Base-by-base conservation (phyloP, 2,797 vertebrate genomes). In the Dryobates pubescens region DNA sequence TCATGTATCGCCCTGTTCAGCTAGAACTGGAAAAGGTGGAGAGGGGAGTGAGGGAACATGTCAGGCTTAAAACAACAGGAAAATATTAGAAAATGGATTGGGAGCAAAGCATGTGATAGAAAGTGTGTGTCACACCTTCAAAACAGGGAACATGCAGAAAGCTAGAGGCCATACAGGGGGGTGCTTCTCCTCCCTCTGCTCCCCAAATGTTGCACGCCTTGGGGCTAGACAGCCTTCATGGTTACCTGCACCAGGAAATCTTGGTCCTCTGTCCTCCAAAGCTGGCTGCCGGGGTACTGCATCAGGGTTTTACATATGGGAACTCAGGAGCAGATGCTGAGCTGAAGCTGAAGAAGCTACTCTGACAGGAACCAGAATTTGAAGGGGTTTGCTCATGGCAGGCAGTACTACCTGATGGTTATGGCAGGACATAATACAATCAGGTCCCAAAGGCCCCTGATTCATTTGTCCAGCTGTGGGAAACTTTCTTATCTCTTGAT, bases 171-270 rank as follows among this genome's bases (percentile, higher is more conserved):
- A 0, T n/a, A 23, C 36, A 36, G 41, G 32, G 68, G 68, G 9
- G 15, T 59, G 9, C 59, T 41, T 65, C 59, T 27, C 11, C 17
- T 51, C 36, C 30, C 27, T 81, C 10, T 5, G 10, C 6, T 49
- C 36, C 13, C 18, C 8, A 38, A 10, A 7, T 2, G 5, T 17
- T 2, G 17, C 0, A 3, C 34, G 8, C 24, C 41, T 27, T 4
- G 11, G 22, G 10, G 5, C 24, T 86, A 30, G 8, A 17, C 13
- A 29, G 26, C 30, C 34, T 14, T 6, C 8, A 0, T 17, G 15
- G 24, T 30, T 38, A 27, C 13, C 17, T 70, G 6, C 2, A 0
- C 57, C 10, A 17, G 56, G 49, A 84, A 45, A 26, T 45, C 24
- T 70, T 1, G 0, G 27, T 26, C 54, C 15, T 65, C 24, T 30